Conservation (phyloP, 2,797 vertebrate species). For the Anniella stebbinsi region DNA sequence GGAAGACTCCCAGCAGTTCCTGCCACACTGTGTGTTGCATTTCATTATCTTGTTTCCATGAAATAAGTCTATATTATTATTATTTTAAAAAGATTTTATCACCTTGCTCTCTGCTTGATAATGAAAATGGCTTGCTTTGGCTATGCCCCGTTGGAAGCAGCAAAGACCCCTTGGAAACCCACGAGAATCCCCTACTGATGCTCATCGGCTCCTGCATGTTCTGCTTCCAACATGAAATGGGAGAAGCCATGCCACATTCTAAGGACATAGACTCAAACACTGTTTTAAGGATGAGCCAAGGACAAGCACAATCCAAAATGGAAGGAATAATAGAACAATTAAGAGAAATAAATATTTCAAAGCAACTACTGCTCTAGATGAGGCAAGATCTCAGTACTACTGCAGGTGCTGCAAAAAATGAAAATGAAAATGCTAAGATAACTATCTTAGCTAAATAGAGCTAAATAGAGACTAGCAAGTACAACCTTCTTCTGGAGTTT, state of each 20-base stretch:
- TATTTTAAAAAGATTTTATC: constrained; percentile 38
- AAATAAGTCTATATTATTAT: not conserved
- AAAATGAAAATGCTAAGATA: constrained; percentile 56
- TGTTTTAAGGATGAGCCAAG: constrained; percentile 35
- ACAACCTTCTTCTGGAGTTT: constrained; percentile 31
- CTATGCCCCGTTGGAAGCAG: constrained; percentile 55
- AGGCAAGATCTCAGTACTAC: constrained; percentile 51
- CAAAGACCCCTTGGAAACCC: not conserved
- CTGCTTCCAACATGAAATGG: constrained; percentile 34
- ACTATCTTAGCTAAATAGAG: constrained; percentile 42
- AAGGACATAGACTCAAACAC: constrained; percentile 22
- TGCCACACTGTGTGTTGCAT: constrained; percentile 28
- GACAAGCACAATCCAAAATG: constrained; percentile 31
- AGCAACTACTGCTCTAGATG: constrained; percentile 61
- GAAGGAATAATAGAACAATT: constrained; percentile 40
- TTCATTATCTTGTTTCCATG: constrained; percentile 46
- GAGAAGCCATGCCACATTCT: constrained; percentile 31
- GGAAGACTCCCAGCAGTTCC: constrained; percentile 59
- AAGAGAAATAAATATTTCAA: constrained; percentile 48
- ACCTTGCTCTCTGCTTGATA: not conserved
- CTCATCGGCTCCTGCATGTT: not conserved
- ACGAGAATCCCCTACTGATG: fast-evolving
- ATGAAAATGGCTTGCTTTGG: constrained; percentile 62
- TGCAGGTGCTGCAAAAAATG: constrained; percentile 50
- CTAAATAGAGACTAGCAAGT: constrained; percentile 63